Percentiles rank a stretch among this genome's conserved stretches.
phyloP scores from a whole-genome alignment of 2,888 invertebrate species.

The Crocallis elinguaria region DNA sequence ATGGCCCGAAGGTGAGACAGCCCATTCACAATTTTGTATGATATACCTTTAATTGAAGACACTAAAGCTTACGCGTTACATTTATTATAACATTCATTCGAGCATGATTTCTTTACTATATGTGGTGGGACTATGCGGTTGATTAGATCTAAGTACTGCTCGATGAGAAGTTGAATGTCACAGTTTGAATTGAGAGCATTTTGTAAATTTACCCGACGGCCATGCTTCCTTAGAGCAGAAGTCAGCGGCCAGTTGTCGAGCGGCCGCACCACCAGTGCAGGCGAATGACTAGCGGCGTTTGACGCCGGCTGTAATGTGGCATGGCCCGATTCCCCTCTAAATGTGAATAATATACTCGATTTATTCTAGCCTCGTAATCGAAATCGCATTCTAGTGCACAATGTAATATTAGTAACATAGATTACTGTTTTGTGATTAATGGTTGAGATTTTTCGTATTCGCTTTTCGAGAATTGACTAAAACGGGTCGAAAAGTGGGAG shows the following conservation, averaged over 20 bases:
- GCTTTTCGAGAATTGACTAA: constrained; percentile 38
- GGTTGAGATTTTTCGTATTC: constrained; percentile 46
- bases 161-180: constrained; percentile 66
- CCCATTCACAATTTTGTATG: constrained; percentile 47
- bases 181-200: constrained; percentile 64
- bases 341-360: constrained; percentile 59
- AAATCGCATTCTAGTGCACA: constrained; percentile 62
- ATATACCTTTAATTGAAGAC: constrained; percentile 53
- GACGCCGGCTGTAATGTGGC: constrained; percentile 61
- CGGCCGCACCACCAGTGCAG: constrained; percentile 31
- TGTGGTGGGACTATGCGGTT: constrained; percentile 77
- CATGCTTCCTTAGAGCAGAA: constrained; percentile 70
- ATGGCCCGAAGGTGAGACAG: constrained; percentile 93
- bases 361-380: constrained; percentile 51
- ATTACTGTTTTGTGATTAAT: constrained; percentile 55
- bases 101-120: constrained; percentile 73
- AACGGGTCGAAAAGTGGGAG: constrained; percentile 19
- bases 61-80: constrained; percentile 74
- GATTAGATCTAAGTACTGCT: constrained; percentile 66
- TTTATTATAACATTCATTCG: constrained; percentile 77
- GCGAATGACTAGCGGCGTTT: background rate
- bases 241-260: constrained; percentile 38
- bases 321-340: constrained; percentile 60
- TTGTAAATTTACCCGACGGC: constrained; percentile 59
- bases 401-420: constrained; percentile 56